phyloP scores from a whole-genome alignment of 1,140 invertebrate species.

The Anadara kagoshimensis region DNA sequence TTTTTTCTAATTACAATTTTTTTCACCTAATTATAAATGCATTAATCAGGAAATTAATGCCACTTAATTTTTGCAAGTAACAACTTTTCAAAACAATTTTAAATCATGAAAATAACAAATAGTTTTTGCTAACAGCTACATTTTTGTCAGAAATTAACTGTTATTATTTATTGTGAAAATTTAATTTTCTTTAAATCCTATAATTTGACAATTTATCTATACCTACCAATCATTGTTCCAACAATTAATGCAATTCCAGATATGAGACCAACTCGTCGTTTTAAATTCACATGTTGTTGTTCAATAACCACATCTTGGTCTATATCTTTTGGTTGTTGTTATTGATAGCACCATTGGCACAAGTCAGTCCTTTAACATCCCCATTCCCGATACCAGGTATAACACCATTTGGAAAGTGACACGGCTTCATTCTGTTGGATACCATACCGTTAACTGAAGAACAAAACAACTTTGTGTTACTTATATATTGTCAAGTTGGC shows the following conservation, averaged over 20 bases:
- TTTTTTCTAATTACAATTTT: not conserved
- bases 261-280: constrained; percentile 64
- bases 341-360: constrained; percentile 8
- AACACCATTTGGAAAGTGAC: not conserved
- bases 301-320: not conserved
- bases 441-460: no score
- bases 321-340: constrained; percentile 29
- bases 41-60: not conserved
- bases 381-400: not conserved
- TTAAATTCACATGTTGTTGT: constrained; percentile 47
- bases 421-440: no score
- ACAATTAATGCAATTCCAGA: constrained; percentile 68
- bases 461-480: no score
- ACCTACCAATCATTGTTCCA: constrained; percentile 76
- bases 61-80: not conserved
- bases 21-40: not conserved
- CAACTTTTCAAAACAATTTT: not conserved
- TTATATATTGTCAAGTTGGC: no score
- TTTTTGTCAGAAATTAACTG: not conserved
- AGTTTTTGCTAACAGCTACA: not conserved
- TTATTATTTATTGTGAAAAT: not conserved
- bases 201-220: not conserved
- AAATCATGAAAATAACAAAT: not conserved
- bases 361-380: not conserved
- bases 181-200: not conserved